Evolutionary conservation across 1,140 invertebrate species (phyloP), one percentile per base, ranked within the genome.

Genomic region (Drosophila guanche): DNA sequence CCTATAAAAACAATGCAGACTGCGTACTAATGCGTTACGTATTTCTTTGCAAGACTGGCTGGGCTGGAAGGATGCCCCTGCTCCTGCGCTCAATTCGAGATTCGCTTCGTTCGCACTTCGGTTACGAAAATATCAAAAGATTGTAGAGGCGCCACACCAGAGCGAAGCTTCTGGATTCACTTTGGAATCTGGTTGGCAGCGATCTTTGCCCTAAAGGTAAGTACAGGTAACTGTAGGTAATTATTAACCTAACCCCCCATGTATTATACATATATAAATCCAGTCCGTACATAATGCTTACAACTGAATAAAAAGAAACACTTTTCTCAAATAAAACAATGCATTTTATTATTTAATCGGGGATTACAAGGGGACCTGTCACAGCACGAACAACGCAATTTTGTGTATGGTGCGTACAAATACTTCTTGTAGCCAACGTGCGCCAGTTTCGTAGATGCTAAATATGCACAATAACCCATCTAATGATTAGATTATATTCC

Each of bases 1-100:
- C 51, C 16, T 20, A 41, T 56, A 37, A 54, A 29, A 53, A n/a
- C 8, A 51, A 53, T 76, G 52, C 40, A 56, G 55, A 67, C 40
- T 47, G 70, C 68, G 58, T 77, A 89, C 72, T 88, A 88, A 88
- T 88, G 60, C 77, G 63, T 68, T 84, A 81, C 67, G 76, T 88
- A 84, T 88, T 88, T 88, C 84, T 88, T 88, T 88, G 67, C 84
- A 88, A 88, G 84, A 74, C 84, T 89, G 79, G 70, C 83, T 68
- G 65, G 72, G 59, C 72, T 61, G 65, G 65, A 61, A 73, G 80
- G 71, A 85, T 58, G 50, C 60, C 54, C 23, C 43, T 75, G 58
- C 27, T 79, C 50, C 71, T 61, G 54, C 16, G 45, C 65, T 14
- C 29, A 20, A 52, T 52, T 52, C 65, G 65, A 37, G 33, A 33